phyloP scores from a whole-genome alignment of 2,888 invertebrate species.

The Sthenelais limicola region DNA sequence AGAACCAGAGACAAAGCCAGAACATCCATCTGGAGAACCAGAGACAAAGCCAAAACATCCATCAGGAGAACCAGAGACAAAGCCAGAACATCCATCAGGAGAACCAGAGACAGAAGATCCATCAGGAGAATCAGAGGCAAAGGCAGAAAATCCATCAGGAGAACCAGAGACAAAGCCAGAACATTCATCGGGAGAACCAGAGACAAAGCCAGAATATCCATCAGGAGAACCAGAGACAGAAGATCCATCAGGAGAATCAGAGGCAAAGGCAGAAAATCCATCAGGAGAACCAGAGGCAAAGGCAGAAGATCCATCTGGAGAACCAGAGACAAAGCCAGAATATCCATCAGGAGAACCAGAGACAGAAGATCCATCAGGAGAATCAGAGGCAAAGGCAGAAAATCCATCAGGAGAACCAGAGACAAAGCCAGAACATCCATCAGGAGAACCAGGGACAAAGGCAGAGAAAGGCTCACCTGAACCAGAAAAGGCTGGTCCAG shows the following conservation, averaged over 20 bases:
- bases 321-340: neutral
- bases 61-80: neutral
- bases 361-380: neutral
- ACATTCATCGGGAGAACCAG: neutral
- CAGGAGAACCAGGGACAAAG: slow-evolving; percentile 3
- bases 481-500: slow-evolving; percentile 1
- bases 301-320: neutral
- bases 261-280: no score
- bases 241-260: no score
- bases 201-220: neutral
- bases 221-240: neutral
- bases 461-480: neutral
- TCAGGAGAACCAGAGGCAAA: neutral
- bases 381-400: neutral
- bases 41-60: neutral
- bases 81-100: neutral
- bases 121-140: neutral
- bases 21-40: neutral
- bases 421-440: neutral
- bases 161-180: neutral
- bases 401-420: slow-evolving; percentile 1
- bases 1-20: neutral
- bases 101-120: neutral
- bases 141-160: slow-evolving; percentile 8
- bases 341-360: neutral